phyloP scores from a whole-genome alignment of 1,140 invertebrate species.

The Oryzaephilus surinamensis region DNA sequence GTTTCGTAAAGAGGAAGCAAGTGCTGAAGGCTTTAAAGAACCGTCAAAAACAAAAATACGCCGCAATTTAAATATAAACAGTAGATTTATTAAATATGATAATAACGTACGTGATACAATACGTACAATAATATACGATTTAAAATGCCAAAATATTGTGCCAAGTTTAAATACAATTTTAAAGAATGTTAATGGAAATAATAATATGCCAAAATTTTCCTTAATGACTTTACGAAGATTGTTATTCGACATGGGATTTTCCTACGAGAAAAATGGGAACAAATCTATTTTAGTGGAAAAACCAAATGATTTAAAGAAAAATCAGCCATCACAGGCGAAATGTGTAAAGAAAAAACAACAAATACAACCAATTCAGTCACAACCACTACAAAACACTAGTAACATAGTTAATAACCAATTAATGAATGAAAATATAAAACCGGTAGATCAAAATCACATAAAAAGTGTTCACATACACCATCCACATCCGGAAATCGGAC shows the following conservation, averaged over 20 bases:
- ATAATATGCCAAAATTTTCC: conserved; percentile 28
- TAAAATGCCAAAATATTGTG: conserved; percentile 26
- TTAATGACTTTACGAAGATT: conserved; percentile 30
- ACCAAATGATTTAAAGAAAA: conserved; percentile 5
- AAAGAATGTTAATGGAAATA: conserved; percentile 24
- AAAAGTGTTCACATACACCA: background rate
- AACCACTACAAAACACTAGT: too few relatives aligned
- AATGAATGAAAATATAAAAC: background rate
- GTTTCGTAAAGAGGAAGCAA: conserved; percentile 31
- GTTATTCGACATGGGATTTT: conserved; percentile 32
- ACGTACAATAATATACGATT: conserved; percentile 27
- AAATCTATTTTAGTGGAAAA: conserved; percentile 29
- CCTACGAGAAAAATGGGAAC: conserved; percentile 30
- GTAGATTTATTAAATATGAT: conserved; percentile 30
- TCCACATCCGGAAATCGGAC: background rate
- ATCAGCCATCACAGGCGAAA: too few relatives aligned
- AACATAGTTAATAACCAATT: too few relatives aligned
- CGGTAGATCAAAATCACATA: conserved; percentile 2
- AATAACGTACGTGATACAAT: conserved; percentile 24
- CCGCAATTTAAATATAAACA: conserved; percentile 31
- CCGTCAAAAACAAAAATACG: conserved; percentile 30
- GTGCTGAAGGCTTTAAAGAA: conserved; percentile 28
- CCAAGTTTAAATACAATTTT: conserved; percentile 30
- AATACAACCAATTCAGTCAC: background rate
- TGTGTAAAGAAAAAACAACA: conserved; percentile 1